A percentile compares a stretch with the other conserved stretches of the same genome.
phyloP scores from a whole-genome alignment of 2,888 invertebrate species.

The Petrolisthes manimaculis region DNA sequence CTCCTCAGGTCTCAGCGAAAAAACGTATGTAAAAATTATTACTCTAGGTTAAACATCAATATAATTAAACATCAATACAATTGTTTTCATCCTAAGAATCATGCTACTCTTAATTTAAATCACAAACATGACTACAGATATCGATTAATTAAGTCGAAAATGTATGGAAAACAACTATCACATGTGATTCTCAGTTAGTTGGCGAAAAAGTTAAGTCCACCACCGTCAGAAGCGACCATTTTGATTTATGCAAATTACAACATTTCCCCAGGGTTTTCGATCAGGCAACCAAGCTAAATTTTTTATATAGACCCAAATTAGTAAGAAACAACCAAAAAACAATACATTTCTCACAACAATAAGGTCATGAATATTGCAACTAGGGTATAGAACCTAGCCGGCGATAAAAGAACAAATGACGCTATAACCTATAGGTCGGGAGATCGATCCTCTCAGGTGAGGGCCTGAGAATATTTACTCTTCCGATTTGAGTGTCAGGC shows the following conservation, averaged over 20 bases:
- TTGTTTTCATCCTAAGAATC: too few relatives aligned
- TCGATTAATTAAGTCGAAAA: background rate
- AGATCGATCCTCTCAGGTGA: too few relatives aligned
- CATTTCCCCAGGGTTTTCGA: background rate
- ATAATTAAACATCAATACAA: too few relatives aligned
- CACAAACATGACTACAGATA: background rate
- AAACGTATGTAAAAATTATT: too few relatives aligned
- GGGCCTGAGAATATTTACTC: too few relatives aligned
- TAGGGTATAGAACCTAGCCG: too few relatives aligned
- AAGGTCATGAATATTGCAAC: too few relatives aligned
- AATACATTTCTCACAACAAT: background rate
- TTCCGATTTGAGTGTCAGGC: too few relatives aligned
- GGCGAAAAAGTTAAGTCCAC: slow-evolving; percentile 13
- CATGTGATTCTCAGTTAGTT: slow-evolving; percentile 8
- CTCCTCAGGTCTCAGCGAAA: too few relatives aligned
- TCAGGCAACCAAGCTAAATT: background rate
- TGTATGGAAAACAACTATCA: background rate
- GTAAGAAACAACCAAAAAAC: background rate
- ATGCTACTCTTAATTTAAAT: background rate
- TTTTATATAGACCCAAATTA: background rate
- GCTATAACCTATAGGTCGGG: too few relatives aligned
- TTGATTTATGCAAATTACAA: slow-evolving; percentile 10
- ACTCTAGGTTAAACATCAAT: too few relatives aligned
- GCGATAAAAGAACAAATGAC: too few relatives aligned
- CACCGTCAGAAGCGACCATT: background rate